A percentile compares a stretch with the other conserved stretches of the same genome.
phyloP scores from a whole-genome alignment of 2,797 vertebrate genomes.

The Sebastes matsubarae region DNA sequence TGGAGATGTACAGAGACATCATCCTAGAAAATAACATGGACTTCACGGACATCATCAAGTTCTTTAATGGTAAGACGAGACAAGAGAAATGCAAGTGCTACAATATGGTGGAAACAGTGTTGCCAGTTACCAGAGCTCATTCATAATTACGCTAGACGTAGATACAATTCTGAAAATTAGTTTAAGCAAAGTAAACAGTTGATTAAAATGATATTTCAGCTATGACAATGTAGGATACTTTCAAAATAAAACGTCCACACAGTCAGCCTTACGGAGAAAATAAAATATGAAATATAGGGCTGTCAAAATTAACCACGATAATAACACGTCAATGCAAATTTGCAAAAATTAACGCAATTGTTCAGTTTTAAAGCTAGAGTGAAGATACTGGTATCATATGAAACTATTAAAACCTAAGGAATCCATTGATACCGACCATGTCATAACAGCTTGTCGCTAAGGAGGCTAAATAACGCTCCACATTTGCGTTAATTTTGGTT shows the following conservation, averaged over 20 bases:
- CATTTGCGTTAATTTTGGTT: no score
- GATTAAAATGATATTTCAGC: neutral
- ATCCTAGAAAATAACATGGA: constrained; percentile 99
- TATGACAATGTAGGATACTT: neutral
- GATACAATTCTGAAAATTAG: neutral
- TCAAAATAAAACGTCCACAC: neutral
- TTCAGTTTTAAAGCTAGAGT: no score
- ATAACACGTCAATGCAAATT: no score
- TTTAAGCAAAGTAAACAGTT: neutral
- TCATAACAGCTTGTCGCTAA: no score
- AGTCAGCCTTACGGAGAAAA: neutral
- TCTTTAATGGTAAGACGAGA: constrained; percentile 91
- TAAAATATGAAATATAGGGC: no score
- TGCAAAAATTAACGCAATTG: no score
- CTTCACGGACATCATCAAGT: constrained; percentile 99
- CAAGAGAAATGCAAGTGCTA: neutral
- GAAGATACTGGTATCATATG: no score
- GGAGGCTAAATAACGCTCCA: no score
- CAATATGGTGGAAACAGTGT: neutral
- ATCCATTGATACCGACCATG: no score
- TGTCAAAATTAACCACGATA: no score
- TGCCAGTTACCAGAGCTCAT: neutral
- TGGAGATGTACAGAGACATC: constrained; percentile 96
- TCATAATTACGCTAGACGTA: neutral
- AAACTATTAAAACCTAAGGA: no score